Evolutionary conservation across 2,888 invertebrate genomes (phyloP).

Genomic region (Stictocephala bisonia): DNA sequence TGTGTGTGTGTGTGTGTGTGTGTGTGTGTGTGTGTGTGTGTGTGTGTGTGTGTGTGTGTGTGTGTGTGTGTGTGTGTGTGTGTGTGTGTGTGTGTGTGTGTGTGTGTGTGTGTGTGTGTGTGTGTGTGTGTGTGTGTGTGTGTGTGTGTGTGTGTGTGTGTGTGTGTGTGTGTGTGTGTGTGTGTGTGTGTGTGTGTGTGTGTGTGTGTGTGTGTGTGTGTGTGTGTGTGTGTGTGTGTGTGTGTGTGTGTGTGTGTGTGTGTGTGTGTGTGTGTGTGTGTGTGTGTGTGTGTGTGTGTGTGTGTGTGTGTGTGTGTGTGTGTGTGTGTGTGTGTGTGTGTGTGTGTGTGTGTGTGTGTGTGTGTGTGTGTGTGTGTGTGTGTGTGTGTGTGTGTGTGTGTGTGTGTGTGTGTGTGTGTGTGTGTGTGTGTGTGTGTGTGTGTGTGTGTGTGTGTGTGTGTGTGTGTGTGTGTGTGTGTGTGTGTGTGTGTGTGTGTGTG

Average conservation of each 20-base stretch:
- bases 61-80: no score
- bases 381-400: conserved; percentile 3
- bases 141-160: background rate
- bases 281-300: background rate
- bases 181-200: background rate
- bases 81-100: background rate
- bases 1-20: no score
- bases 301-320: background rate
- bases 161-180: background rate
- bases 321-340: background rate
- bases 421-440: conserved; percentile 29
- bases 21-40: no score
- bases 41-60: no score
- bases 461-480: conserved; percentile 34
- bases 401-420: conserved; percentile 25
- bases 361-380: background rate
- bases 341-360: background rate
- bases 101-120: background rate
- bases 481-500: conserved; percentile 24
- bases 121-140: background rate
- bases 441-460: conserved; percentile 28
- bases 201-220: background rate
- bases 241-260: background rate
- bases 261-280: background rate
- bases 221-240: background rate